These are phyloP conservation scores for Peromyscus melanophrys DNA, from an alignment of 2,797 vertebrate genomes.

Conservation along the genomic window DNA sequence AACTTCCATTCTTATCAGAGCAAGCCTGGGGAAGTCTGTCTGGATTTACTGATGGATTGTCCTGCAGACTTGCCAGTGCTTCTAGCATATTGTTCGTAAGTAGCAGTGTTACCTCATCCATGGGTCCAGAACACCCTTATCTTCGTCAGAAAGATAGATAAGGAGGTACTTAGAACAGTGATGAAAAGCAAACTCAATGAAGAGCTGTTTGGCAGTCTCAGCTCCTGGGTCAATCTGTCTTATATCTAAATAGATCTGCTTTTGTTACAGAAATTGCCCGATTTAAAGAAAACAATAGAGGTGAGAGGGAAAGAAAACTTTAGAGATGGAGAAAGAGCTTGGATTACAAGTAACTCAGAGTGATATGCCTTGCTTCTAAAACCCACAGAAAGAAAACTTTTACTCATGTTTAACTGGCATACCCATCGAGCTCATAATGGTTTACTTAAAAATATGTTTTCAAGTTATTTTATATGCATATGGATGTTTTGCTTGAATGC, in stretches of 20 bases:
- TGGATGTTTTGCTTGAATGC: not conserved
- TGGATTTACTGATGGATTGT: slow-evolving; percentile 44
- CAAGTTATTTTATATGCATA: not conserved
- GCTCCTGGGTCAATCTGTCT: slow-evolving; percentile 1
- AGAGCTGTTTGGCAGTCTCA: not conserved
- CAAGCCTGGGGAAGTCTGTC: not conserved
- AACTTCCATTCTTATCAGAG: slow-evolving; percentile 43
- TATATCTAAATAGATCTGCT: slow-evolving; percentile 44
- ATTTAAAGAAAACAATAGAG: slow-evolving; percentile 52
- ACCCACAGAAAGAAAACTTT: not conserved
- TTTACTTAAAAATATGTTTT: not conserved
- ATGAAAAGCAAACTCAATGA: slow-evolving; percentile 4
- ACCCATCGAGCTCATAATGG: not conserved
- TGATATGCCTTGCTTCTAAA: not conserved
- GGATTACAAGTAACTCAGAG: not conserved
- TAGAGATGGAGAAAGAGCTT: not conserved
- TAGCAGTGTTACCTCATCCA: slow-evolving; percentile 51
- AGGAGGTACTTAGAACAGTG: not conserved
- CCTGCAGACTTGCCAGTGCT: slow-evolving; percentile 42
- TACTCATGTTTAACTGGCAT: not conserved
- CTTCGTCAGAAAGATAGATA: slow-evolving; percentile 67
- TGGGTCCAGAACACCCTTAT: slow-evolving; percentile 57
- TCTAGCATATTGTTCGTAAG: slow-evolving; percentile 55
- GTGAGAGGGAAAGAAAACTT: not conserved
- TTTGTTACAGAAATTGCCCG: slow-evolving; percentile 69